phyloP scores from a whole-genome alignment of 2,888 invertebrate genomes.

The Neoascia interrupta region DNA sequence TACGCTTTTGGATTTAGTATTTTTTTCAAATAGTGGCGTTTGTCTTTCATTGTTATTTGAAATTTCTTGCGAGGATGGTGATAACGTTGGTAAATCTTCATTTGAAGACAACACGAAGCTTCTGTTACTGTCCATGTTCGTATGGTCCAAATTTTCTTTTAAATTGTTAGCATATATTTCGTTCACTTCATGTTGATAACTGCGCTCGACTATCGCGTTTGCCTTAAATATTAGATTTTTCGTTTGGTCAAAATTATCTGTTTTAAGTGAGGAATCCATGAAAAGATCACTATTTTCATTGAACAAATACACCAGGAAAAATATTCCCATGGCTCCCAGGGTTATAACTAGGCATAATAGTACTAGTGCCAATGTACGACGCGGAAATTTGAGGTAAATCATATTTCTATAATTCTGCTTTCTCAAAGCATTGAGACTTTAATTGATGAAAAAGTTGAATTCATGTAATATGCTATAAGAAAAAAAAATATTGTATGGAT shows the following conservation, averaged over 20 bases:
- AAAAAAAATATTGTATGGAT: too few relatives aligned
- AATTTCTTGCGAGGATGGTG: conserved; percentile 7
- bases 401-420: too few relatives aligned
- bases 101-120: background rate
- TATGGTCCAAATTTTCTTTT: conserved; percentile 9
- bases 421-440: too few relatives aligned
- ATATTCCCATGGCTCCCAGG: conserved; percentile 69
- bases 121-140: conserved; percentile 10
- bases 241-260: conserved; percentile 6
- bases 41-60: too few relatives aligned
- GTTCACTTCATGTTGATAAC: conserved; percentile 12
- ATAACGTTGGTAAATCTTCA: background rate
- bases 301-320: conserved; percentile 70
- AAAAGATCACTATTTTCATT: conserved; percentile 59
- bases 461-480: too few relatives aligned
- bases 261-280: conserved; percentile 38
- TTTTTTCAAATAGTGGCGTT: too few relatives aligned
- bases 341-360: conserved; percentile 70
- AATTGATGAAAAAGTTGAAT: too few relatives aligned
- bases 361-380: conserved; percentile 70
- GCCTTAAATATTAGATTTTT: conserved; percentile 24
- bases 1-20: too few relatives aligned
- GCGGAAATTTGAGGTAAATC: conserved; percentile 72
- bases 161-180: conserved; percentile 27
- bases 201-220: conserved; percentile 19